These are phyloP conservation scores for Lycopodina hypogea DNA, from an alignment of 37 sponge, comb jelly and placozoan species.

Conservation along the genomic window DNA sequence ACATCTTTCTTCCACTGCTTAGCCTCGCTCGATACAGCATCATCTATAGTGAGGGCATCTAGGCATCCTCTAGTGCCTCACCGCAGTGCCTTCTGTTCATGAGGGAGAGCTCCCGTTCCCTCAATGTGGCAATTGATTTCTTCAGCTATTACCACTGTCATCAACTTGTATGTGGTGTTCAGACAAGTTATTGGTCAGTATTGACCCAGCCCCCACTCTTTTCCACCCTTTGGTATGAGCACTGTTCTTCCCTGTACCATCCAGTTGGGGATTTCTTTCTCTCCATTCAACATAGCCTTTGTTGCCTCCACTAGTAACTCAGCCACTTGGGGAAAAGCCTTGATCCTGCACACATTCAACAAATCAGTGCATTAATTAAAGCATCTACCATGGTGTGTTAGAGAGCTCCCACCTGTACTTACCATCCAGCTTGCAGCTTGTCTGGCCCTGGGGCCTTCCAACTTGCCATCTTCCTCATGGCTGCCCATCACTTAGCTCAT, in stretches of 20 bases:
- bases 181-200: conserved; percentile 31
- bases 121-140: not conserved
- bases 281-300: not conserved
- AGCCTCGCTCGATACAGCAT: not conserved
- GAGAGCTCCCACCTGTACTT: too few relatives aligned
- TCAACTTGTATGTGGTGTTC: conserved; percentile 39
- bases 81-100: conserved; percentile 1
- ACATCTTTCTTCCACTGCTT: not conserved
- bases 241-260: conserved; percentile 12
- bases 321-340: not conserved
- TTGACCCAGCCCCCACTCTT: conserved; percentile 4
- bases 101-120: not conserved
- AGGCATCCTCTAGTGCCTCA: not conserved
- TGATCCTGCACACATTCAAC: conserved; percentile 1
- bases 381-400: too few relatives aligned
- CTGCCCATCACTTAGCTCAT: not conserved
- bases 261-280: not conserved
- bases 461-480: not conserved
- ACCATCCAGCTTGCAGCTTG: not conserved
- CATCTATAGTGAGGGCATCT: not conserved
- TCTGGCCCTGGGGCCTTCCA: conserved; percentile 18
- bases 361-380: too few relatives aligned
- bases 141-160: not conserved
- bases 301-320: not conserved
- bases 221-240: conserved; percentile 43